Percentiles rank a stretch among this genome's conserved stretches.
These are phyloP conservation scores for Otocyon megalotis DNA, from an alignment of 2,113 vertebrate genomes.

Conservation along the genomic window DNA sequence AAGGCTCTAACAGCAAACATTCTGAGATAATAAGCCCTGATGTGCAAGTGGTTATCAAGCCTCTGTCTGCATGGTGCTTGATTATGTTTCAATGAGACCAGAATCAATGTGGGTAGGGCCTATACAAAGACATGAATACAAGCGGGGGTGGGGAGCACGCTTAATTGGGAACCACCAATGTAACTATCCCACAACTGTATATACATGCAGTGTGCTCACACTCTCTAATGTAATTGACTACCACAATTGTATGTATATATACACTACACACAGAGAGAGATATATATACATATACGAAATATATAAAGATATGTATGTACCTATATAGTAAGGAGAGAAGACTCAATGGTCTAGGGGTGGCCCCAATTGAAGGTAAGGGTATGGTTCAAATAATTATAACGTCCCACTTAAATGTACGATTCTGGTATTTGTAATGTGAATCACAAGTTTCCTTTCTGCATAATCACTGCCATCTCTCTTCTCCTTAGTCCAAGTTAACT, in stretches of 20 bases:
- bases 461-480: neutral
- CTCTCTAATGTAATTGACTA: neutral
- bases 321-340: neutral
- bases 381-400: neutral
- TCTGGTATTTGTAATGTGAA: neutral
- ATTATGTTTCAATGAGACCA: neutral
- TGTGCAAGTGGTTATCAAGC: neutral
- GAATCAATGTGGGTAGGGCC: neutral
- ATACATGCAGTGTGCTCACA: neutral
- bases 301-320: neutral
- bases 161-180: neutral
- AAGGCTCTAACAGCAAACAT: neutral
- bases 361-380: neutral
- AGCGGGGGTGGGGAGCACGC: neutral
- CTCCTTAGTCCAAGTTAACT: neutral
- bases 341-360: neutral
- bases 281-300: neutral
- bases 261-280: neutral
- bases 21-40: neutral
- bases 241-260: neutral
- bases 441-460: conserved; percentile 1
- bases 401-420: neutral
- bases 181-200: neutral
- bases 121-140: neutral
- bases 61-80: neutral